Base-by-base conservation (phyloP, 2,113 vertebrate species). In the Hystrix brachyura region DNA sequence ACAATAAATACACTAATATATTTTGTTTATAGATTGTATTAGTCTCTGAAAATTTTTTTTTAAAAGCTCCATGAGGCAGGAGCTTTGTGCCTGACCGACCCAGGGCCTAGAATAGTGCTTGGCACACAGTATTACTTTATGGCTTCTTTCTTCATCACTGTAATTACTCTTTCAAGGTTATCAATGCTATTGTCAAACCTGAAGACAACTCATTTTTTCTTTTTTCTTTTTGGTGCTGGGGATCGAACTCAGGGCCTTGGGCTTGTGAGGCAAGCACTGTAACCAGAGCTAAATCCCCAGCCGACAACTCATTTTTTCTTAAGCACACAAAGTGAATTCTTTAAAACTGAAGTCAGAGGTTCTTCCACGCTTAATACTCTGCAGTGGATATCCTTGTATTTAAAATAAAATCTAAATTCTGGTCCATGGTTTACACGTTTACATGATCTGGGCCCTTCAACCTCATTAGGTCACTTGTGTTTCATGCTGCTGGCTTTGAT, bases 41-140 rank as follows among this genome's bases (percentile, higher is more conserved):
- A 83, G 57, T 92, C 81, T 69, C 65, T 93, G 74, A 90, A 87
- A 53, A 53, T n/a, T 43, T n/a, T 55, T 91, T 21, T 46, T 59
- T 34, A n/a, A 29, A 80, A 88, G 60, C n/a, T 65, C 14, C 46
- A 15, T 0, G 15, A 53, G 53, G 21, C n/a, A 60, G 23, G 29
- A 27, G n/a, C 38, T 92, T 71, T 55, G 29, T 90, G 51, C 32
- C 59, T 67, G 2, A 13, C 84, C 46, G 34, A 60, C 17, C 25
- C n/a, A 32, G 53, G 18, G 71, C 51, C 25, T 38, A 53, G 25
- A 88, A 55, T 1, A 48, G 53, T 43, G 53, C 71, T 34, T 23
- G 19, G 84, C 17, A 78, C 43, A 53, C 23, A 5, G 71, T 1
- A 17, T 21, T 32, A 81, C 57, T 60, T n/a, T 13, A 29, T 25